Evolutionary conservation across 1,140 invertebrate species (phyloP), one percentile per base, ranked within the genome.

Genomic region (Habropoda laboriosa): DNA sequence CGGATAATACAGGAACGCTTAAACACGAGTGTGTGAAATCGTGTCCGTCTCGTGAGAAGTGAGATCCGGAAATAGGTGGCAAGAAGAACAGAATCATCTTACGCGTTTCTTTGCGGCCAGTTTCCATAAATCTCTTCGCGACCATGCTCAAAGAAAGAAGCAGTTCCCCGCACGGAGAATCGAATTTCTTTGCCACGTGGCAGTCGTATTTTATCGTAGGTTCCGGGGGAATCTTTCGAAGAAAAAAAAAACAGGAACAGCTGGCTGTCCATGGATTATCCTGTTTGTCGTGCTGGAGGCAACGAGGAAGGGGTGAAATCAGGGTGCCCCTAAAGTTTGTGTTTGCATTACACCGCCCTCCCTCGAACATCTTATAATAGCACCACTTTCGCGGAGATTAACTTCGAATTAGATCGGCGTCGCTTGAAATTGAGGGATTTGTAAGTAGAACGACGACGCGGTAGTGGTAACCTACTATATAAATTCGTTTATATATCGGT

Each of bases 121-220:
- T 88, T 83, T 86, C 58, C 86, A 91, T 89, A 91, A 92, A 89
- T 92, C 90, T 90, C 87, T 89, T 79, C 66, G 35, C 73, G 76
- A 80, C 53, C 72, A 81, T n/a, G 12, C 80, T 75, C 86, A 82
- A 82, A 79, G 60, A 40, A 30, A 60, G 57, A 49, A n/a, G 21
- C 77, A 30, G 51, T 40, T 58, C 47, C n/a, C 4, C 66, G 71
- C 73, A 71, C 72, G 60, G 83, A n/a, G n/a, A 82, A 82, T 87
- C 87, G 86, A 78, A 81, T 88, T 86, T 88, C 83, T 78, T 78
- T 84, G 85, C 76, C 88, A 89, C 85, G 88, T 87, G 86, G 82
- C 88, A 75, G 72, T 72, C 80, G 83, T 86, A 85, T 82, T 85
- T 89, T 86, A 89, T 88, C 77, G 84, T 71, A 32, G 74, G 51